Evolutionary conservation across 2,113 vertebrate species (phyloP).

Genomic region (Tragelaphus scriptus): DNA sequence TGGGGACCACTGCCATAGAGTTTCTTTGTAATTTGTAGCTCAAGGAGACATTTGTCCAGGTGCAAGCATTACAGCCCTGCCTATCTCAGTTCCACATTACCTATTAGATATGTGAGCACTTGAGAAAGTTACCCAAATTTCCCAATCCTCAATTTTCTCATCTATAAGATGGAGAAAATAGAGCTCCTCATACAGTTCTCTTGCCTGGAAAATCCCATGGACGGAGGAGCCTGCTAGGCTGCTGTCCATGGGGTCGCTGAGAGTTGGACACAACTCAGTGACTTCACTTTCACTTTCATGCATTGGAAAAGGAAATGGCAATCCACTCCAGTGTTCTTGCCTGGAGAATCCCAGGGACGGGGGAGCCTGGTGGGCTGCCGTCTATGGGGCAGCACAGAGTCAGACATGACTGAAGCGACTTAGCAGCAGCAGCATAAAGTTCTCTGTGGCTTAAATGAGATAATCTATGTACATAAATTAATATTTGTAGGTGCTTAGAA

Average conservation of each 20-base stretch:
- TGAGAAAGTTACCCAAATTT: not conserved
- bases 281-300: too few species aligned
- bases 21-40: not conserved
- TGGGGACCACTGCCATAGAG: not conserved
- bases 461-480: not conserved
- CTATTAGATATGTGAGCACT: not conserved
- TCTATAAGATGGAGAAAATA: not conserved
- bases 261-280: too few species aligned
- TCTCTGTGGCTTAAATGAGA: not conserved
- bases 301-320: too few species aligned
- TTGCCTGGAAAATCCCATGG: not conserved
- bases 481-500: not conserved
- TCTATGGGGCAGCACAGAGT: too few species aligned
- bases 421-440: not conserved
- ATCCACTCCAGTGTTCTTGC: too few species aligned
- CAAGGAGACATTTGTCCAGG: not conserved
- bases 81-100: not conserved
- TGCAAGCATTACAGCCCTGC: not conserved
- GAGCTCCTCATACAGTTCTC: not conserved
- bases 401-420: too few species aligned
- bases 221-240: too few species aligned
- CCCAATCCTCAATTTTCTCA: not conserved
- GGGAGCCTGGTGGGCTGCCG: too few species aligned
- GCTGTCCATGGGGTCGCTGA: too few species aligned
- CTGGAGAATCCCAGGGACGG: too few species aligned